phyloP scores from a whole-genome alignment of 1,140 invertebrate species.

The Diorhabda sublineata region DNA sequence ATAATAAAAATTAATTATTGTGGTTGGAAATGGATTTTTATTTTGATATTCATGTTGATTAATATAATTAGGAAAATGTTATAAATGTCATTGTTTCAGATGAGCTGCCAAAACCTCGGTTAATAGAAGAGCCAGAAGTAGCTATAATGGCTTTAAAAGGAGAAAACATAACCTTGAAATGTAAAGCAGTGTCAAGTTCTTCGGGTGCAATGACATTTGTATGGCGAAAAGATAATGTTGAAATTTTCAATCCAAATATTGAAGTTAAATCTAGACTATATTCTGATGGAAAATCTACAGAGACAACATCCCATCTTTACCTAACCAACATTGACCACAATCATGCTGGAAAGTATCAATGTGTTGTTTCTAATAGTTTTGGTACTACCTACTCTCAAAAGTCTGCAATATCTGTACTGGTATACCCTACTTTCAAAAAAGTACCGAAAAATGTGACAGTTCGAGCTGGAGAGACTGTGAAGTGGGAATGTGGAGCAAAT shows the following conservation, averaged over 20 bases:
- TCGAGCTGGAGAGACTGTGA: constrained; percentile 78
- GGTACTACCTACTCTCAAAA: constrained; percentile 86
- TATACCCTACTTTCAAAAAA: constrained; percentile 83
- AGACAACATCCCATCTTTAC: constrained; percentile 60
- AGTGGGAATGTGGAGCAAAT: constrained; percentile 83
- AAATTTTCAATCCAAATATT: constrained; percentile 51
- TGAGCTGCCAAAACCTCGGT: constrained; percentile 79
- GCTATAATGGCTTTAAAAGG: constrained; percentile 81
- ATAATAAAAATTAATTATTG: no score
- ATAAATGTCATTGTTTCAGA: constrained; percentile 44
- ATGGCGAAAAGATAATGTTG: constrained; percentile 87
- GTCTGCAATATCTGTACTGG: constrained; percentile 80
- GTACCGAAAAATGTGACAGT: constrained; percentile 80
- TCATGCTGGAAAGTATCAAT: constrained; percentile 87
- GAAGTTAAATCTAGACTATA: constrained; percentile 29
- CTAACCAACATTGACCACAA: constrained; percentile 68
- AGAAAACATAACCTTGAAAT: constrained; percentile 74
- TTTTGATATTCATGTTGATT: no score
- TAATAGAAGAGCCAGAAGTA: constrained; percentile 74
- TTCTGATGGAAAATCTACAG: constrained; percentile 51
- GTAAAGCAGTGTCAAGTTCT: constrained; percentile 65
- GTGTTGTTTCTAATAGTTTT: constrained; percentile 84
- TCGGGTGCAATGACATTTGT: constrained; percentile 66
- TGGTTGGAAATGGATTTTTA: no score
- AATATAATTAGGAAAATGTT: neutral